phyloP scores from a whole-genome alignment of 2,797 vertebrate species.

The Gallinago stenura region DNA sequence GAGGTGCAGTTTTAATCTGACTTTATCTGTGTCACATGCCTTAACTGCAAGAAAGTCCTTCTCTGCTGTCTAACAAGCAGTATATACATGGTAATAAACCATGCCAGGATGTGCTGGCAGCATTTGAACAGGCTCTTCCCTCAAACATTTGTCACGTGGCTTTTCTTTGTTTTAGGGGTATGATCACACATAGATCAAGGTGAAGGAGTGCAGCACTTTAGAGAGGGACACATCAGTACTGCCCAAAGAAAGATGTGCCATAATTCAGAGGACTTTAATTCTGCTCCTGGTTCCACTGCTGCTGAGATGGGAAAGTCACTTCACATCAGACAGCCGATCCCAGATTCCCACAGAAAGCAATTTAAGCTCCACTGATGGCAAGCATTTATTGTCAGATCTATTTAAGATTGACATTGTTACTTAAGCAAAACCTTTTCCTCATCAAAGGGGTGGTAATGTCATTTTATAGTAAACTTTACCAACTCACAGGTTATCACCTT shows the following conservation, averaged over 20 bases:
- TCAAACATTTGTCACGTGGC: background rate
- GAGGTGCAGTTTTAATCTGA: background rate
- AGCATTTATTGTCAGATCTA: background rate
- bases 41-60: background rate
- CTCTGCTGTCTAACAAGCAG: background rate
- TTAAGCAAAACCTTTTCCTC: background rate
- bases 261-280: background rate
- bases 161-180: slow-evolving; percentile 19
- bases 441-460: background rate
- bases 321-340: background rate
- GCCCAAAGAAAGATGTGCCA: background rate
- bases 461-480: background rate
- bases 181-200: background rate
- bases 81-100: background rate
- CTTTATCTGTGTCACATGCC: background rate
- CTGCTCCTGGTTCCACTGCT: background rate
- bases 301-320: background rate
- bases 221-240: background rate
- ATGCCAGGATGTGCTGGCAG: background rate
- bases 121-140: background rate
- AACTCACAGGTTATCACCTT: rapidly evolving
- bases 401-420: background rate
- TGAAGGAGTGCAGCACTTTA: background rate
- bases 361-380: background rate
- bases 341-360: background rate